These are phyloP conservation scores for Noctua janthina DNA, from an alignment of 2,888 invertebrate genomes.

Conservation along the genomic window DNA sequence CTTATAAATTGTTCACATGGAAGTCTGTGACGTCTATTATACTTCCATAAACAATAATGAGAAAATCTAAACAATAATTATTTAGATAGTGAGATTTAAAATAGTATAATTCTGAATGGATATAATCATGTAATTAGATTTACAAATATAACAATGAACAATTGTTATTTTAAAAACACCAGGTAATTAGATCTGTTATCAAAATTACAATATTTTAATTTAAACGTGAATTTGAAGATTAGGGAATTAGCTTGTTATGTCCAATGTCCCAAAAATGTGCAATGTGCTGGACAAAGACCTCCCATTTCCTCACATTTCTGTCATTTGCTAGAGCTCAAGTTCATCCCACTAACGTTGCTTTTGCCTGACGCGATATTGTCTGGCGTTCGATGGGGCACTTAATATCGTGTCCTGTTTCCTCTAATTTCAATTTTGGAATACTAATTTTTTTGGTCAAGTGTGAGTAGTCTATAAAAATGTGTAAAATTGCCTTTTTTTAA, in stretches of 20 bases:
- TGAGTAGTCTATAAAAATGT: too few species aligned
- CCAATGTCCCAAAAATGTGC: too few species aligned
- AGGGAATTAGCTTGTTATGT: background rate
- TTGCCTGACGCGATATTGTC: too few species aligned
- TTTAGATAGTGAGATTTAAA: background rate
- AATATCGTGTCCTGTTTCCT: too few species aligned
- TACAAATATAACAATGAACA: background rate
- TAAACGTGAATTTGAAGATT: background rate
- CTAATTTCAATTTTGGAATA: too few species aligned
- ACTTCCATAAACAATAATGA: conserved; percentile 6
- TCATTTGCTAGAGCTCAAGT: too few species aligned
- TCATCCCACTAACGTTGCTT: too few species aligned
- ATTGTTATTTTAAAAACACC: background rate
- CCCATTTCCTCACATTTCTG: too few species aligned
- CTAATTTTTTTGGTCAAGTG: too few species aligned
- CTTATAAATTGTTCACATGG: background rate
- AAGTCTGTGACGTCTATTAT: background rate
- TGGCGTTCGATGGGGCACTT: too few species aligned
- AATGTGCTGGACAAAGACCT: too few species aligned
- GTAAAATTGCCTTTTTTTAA: too few species aligned
- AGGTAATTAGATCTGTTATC: background rate
- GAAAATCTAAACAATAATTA: background rate
- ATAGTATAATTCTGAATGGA: background rate
- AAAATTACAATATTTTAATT: background rate
- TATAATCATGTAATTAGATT: background rate